Evolutionary conservation across 2,888 invertebrate genomes (phyloP).

Genomic region (Crepidodera aurea): DNA sequence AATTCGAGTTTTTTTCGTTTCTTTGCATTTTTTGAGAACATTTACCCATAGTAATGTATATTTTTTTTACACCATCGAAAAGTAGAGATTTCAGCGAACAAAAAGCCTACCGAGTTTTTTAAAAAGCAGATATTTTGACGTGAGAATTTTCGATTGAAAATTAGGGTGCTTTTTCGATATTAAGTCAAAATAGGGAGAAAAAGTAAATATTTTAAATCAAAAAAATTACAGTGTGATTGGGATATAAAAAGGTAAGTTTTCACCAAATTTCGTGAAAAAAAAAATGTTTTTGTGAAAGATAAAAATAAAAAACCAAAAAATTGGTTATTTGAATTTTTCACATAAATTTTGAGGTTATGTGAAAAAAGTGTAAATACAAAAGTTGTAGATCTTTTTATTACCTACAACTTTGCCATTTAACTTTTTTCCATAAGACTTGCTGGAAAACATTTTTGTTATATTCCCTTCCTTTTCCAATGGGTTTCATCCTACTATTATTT

Average conservation of each 20-base stretch:
- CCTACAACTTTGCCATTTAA: too few relatives aligned
- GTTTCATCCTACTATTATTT: slow-evolving; percentile 6
- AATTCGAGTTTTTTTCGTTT: background rate
- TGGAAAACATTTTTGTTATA: slow-evolving; percentile 6
- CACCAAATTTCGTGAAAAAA: slow-evolving; percentile 15
- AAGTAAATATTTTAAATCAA: slow-evolving; percentile 25
- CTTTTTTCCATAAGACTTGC: too few relatives aligned
- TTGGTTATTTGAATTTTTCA: slow-evolving; percentile 35
- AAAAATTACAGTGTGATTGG: slow-evolving; percentile 21
- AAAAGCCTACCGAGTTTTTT: slow-evolving; percentile 17
- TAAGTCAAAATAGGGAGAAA: slow-evolving; percentile 20
- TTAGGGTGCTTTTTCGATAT: slow-evolving; percentile 20
- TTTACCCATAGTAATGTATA: too few relatives aligned
- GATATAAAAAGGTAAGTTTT: slow-evolving; percentile 11
- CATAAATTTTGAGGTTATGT: slow-evolving; percentile 29
- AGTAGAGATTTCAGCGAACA: slow-evolving; percentile 18
- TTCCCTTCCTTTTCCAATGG: slow-evolving; percentile 13
- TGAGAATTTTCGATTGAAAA: slow-evolving; percentile 14
- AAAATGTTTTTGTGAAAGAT: slow-evolving; percentile 14
- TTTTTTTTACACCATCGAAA: background rate
- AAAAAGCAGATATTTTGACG: slow-evolving; percentile 24
- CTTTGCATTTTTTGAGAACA: background rate
- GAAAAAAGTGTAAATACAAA: too few relatives aligned
- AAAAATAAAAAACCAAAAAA: too few relatives aligned
- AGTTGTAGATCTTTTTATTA: too few relatives aligned